Evolutionary conservation across 2,888 invertebrate genomes (phyloP), one percentile per base, ranked within the genome.

Genomic region (Lysandra coridon): DNA sequence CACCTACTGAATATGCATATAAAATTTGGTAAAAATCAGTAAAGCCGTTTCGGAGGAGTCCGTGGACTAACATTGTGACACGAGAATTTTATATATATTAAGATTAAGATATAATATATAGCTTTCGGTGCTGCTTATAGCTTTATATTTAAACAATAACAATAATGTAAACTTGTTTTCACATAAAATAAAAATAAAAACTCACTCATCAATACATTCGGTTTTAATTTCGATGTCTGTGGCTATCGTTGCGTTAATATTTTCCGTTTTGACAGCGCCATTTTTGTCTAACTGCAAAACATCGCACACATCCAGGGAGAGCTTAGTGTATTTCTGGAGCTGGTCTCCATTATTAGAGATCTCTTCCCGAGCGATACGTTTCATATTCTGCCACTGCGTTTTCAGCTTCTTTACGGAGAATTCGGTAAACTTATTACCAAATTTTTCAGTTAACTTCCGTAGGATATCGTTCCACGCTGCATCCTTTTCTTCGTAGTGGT

Each of bases 381-480:
- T 95, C 94, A 95, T 95, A 81, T 94, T 94, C 83, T 94, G 94
- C 95, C 95, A 95, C 82, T 94, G 94, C 4, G 93, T 94, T 83
- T 94, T 94, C 64, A 95, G 91, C 86, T 94, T 94, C 82, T 94
- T 94, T 44, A 90, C 91, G 30, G 92, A 91, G 82, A 89, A 93
- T 17, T 86, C 89, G 73, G 86, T 85, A 84, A 94, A 94, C 83
- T 94, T 95, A 79, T 85, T 87, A 4, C 94, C 94, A 78, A 91
- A 94, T 82, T 87, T 91, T n/a, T 83, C 80, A 1, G 87, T 85
- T 79, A 95, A 84, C 80, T 90, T 88, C 37, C 84, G 84, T 80
- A 94, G 85, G 83, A 95, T 94, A 80, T 93, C 92, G 76, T 91
- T 91, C 95, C 95, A 95, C 23, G 92, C 95, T n/a, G 87, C 83